Conservation (phyloP, 2,888 invertebrate species). For the Sinhomidia bicolor region DNA sequence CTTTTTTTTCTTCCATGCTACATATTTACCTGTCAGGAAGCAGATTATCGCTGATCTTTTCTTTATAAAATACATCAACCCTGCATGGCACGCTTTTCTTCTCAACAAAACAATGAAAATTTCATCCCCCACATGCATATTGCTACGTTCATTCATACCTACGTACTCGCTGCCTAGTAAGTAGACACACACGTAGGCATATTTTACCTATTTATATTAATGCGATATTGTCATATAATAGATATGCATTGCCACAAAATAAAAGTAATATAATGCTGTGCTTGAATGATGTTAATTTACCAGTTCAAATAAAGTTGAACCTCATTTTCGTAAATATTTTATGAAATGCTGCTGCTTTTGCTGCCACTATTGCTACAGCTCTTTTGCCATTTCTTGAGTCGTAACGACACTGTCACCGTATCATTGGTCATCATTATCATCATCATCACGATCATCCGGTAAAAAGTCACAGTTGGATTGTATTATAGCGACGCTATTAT, state of each 20-base stretch:
- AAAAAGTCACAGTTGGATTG: conserved; percentile 11
- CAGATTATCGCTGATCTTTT: conserved; percentile 49
- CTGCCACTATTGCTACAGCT: no score
- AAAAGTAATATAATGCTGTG: background rate
- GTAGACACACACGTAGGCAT: no score
- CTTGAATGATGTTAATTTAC: conserved; percentile 56
- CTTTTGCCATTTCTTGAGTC: no score
- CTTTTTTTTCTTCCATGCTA: background rate
- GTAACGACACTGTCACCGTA: conserved; percentile 19
- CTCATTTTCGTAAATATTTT: conserved; percentile 59
- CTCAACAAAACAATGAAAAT: conserved; percentile 11
- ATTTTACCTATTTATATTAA: conserved; percentile 28
- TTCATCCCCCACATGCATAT: conserved; percentile 51
- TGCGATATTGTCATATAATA: background rate
- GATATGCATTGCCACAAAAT: conserved; percentile 12
- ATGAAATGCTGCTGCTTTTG: conserved; percentile 9
- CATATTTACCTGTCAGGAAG: conserved; percentile 21
- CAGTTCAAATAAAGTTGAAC: conserved; percentile 53
- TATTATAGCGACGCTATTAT: background rate
- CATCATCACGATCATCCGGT: no score
- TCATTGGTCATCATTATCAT: conserved; percentile 41
- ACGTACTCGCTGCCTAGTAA: background rate
- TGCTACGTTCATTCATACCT: background rate
- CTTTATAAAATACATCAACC: conserved; percentile 45
- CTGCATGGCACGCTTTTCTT: conserved; percentile 28